Evolutionary conservation across 64 coral and sea anemone genomes (phyloP), one percentile per base, ranked within the genome.

Genomic region (Montipora efflorescens): DNA sequence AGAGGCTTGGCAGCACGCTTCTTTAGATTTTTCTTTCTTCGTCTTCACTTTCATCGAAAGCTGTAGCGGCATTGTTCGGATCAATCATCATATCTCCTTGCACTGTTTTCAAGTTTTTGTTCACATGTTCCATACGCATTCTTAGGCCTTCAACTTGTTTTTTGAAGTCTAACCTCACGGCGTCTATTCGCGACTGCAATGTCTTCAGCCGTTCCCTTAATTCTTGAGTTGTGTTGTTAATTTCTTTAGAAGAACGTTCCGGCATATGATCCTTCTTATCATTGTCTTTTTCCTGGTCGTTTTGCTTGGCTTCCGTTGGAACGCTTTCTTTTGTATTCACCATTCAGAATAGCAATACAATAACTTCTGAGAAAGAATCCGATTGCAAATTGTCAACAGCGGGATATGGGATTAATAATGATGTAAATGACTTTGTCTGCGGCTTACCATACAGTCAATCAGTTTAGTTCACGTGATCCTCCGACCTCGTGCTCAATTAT

Each of bases 41-140:
- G 18, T 51, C 16, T 11, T 86, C 46, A 47, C 22, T 18, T 18
- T 3, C 44, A 22, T 22, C 71, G 5, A 16, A 21, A 10, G 10
- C 11, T 8, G 18, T 49, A 14, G 11, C 21, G 16, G 43, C 5
- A 14, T 69, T 69, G 6, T 11, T 57, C 61, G 52, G 52, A 55
- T 55, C 52, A 55, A 50, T 14, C 19, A 10, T 67, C 15, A 86
- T 48, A 22, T 86, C 64, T 4, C 16, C 64, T 7, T 86, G 66
- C 16, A 72, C 66, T 22, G 45, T 86, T 50, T 72, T 71, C 43
- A 86, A 46, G 8, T 72, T 16, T 86, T 44, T 72, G 8, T 86
- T 86, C 19, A 86, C 10, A 72, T 71, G 62, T 86, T 86, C 82
- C 82, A 86, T 70, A 14, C 82, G 82, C 8, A 44, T 36, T 86